A percentile compares a stretch with the other conserved stretches of the same genome.
Evolutionary conservation across 2,888 invertebrate genomes (phyloP).

Genomic region (Heliconius erato): DNA sequence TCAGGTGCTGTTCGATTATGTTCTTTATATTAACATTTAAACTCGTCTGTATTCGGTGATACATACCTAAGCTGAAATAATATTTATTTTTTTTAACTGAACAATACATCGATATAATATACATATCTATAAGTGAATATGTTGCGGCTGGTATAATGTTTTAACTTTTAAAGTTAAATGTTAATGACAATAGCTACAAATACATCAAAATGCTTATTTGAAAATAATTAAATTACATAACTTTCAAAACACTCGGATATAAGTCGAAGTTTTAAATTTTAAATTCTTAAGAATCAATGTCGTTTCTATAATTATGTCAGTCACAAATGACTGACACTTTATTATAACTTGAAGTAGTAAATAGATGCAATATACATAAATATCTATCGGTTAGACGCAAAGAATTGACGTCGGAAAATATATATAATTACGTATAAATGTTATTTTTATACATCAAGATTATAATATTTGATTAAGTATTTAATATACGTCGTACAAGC

Average conservation of each 20-base stretch:
- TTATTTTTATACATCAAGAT: too few species aligned
- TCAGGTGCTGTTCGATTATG: conserved; percentile 1
- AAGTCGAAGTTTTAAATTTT: not conserved
- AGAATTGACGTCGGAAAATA: too few species aligned
- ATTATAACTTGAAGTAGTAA: not conserved
- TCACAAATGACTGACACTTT: not conserved
- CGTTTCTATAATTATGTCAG: not conserved
- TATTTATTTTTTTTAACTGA: not conserved
- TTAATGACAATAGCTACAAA: not conserved
- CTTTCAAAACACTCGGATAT: not conserved
- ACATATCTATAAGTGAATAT: not conserved
- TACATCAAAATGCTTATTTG: not conserved
- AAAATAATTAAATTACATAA: not conserved
- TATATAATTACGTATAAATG: too few species aligned
- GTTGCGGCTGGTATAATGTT: not conserved
- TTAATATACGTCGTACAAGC: too few species aligned
- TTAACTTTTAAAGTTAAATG: not conserved
- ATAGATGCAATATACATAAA: not conserved
- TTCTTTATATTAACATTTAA: conserved; percentile 2
- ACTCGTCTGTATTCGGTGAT: not conserved
- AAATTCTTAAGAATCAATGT: not conserved
- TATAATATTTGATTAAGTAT: too few species aligned
- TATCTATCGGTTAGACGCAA: too few species aligned
- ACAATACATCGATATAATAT: not conserved
- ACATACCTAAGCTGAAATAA: not conserved